phyloP scores from a whole-genome alignment of 1,140 invertebrate species.

The Epicauta chinensis region DNA sequence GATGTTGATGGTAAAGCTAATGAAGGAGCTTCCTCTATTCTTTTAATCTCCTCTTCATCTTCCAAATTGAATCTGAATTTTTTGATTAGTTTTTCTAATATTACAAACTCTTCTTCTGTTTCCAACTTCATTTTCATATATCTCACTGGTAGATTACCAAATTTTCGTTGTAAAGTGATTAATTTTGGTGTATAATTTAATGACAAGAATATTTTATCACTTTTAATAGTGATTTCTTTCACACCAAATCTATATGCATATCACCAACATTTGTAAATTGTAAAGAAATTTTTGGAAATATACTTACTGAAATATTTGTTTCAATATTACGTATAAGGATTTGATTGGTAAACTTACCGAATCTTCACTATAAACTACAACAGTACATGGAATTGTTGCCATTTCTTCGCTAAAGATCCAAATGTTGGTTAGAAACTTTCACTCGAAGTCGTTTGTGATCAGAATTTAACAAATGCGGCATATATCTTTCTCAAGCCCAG shows the following conservation, averaged over 20 bases:
- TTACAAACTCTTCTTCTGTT: not conserved
- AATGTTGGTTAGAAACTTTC: too few species aligned
- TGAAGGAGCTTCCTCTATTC: too few species aligned
- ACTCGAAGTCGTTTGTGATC: too few species aligned
- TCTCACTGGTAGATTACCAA: not conserved
- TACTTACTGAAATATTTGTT: constrained; percentile 2
- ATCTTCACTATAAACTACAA: constrained; percentile 1
- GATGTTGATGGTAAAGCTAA: too few species aligned
- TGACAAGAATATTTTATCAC: not conserved
- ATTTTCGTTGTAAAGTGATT: not conserved
- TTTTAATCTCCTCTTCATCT: too few species aligned
- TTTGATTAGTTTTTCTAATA: not conserved
- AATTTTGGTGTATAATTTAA: not conserved
- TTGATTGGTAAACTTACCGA: not conserved
- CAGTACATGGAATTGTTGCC: not conserved
- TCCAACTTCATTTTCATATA: not conserved
- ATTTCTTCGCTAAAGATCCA: too few species aligned
- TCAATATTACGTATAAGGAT: not conserved
- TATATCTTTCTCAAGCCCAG: too few species aligned
- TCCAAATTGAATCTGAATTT: too few species aligned
- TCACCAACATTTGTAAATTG: not conserved
- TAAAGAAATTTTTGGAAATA: constrained; percentile 22
- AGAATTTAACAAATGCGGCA: too few species aligned
- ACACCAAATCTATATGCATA: not conserved
- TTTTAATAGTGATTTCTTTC: not conserved